Conservation (phyloP, 2,797 vertebrate species). For the Lepilemur septentrionalis region DNA sequence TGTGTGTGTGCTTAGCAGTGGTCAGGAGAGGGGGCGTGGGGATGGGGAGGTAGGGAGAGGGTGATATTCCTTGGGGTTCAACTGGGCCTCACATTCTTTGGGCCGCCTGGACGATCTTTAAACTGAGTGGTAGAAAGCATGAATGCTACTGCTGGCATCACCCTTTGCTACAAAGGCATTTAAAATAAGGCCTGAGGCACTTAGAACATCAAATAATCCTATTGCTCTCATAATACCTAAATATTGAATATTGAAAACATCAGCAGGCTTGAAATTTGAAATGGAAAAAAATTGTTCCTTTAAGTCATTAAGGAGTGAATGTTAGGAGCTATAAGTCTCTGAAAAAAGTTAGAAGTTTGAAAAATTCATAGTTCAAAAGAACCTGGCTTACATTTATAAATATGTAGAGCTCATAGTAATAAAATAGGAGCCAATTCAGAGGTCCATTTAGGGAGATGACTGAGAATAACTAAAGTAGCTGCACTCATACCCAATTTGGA, state of each 20-base stretch:
- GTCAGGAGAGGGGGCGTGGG: neutral
- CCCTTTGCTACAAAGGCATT: conserved; percentile 11
- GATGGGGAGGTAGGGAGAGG: no score
- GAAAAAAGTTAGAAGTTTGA: conserved; percentile 37
- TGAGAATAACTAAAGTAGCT: conserved; percentile 59
- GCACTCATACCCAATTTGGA: conserved; percentile 38
- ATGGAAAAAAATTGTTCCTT: conserved; percentile 51
- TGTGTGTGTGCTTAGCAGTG: neutral
- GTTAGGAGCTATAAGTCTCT: conserved; percentile 29
- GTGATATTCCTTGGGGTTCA: neutral
- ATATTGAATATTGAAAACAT: conserved; percentile 60
- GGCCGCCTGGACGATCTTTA: neutral
- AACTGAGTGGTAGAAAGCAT: neutral
- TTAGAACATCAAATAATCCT: conserved; percentile 55
- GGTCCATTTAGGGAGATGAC: conserved; percentile 37
- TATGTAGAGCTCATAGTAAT: conserved; percentile 37
- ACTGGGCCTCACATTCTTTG: neutral
- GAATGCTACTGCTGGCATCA: neutral
- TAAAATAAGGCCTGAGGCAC: conserved; percentile 44
- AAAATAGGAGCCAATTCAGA: conserved; percentile 29
- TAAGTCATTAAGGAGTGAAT: conserved; percentile 53
- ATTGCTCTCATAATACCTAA: conserved; percentile 52
- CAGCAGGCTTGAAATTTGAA: conserved; percentile 64
- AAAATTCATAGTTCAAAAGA: conserved; percentile 59
- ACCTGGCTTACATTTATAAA: conserved; percentile 41